Evolutionary conservation across 2,797 vertebrate genomes (phyloP).

Genomic region (Sebastes hubbsi): DNA sequence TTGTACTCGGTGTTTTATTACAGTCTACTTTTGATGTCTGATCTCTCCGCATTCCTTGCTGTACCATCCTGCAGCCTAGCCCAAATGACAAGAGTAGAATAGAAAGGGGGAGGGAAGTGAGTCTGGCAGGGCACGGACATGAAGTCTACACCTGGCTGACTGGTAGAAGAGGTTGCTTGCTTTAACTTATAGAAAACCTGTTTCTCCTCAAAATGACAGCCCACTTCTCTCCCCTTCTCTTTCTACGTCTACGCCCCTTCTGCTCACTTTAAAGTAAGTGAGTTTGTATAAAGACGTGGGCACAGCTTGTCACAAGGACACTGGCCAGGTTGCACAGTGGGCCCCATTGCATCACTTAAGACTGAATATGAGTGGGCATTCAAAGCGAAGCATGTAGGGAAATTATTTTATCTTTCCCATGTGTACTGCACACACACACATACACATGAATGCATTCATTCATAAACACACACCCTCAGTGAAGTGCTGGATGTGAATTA

Average conservation of each 20-base stretch:
- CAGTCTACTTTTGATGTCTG: slow-evolving; percentile 47
- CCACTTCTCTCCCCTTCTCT: slow-evolving; percentile 14
- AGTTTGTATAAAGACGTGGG: slow-evolving; percentile 59
- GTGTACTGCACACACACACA: slow-evolving; percentile 19
- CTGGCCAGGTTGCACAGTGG: slow-evolving; percentile 62
- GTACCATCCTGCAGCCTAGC: slow-evolving; percentile 16
- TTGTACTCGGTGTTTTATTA: slow-evolving; percentile 42
- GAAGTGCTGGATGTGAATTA: slow-evolving; percentile 29
- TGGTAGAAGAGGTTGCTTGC: slow-evolving; percentile 1
- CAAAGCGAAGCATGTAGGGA: slow-evolving; percentile 21
- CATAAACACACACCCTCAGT: slow-evolving; percentile 22
- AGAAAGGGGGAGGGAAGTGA: not conserved
- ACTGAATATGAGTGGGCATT: slow-evolving; percentile 46
- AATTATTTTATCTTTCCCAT: slow-evolving; percentile 39
- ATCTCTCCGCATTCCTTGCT: slow-evolving; percentile 43
- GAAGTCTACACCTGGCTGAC: slow-evolving; percentile 17
- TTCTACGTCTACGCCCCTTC: slow-evolving; percentile 14
- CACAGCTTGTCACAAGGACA: slow-evolving; percentile 70
- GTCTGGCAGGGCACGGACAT: not conserved
- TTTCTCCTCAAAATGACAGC: slow-evolving; percentile 62
- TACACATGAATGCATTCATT: slow-evolving; percentile 55
- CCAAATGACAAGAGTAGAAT: slow-evolving; percentile 11
- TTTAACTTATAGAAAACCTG: slow-evolving; percentile 51
- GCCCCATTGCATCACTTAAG: slow-evolving; percentile 36
- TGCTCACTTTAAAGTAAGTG: slow-evolving; percentile 53